These are phyloP conservation scores for Ctenodactylus gundi DNA, from an alignment of 2,113 vertebrate species.

Conservation along the genomic window DNA sequence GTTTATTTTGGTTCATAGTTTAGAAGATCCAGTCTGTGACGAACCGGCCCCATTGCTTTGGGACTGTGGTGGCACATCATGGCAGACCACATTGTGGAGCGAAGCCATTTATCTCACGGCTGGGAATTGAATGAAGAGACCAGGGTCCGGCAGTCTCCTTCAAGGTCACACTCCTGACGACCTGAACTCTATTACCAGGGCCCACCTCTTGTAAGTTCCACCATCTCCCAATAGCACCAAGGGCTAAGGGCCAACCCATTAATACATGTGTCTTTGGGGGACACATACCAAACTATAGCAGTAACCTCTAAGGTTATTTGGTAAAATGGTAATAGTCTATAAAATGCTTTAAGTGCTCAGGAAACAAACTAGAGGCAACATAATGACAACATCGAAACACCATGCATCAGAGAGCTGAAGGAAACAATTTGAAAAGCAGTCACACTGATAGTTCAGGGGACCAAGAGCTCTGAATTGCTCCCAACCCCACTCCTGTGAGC, in stretches of 20 bases:
- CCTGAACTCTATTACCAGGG: not conserved
- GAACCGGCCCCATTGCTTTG: not conserved
- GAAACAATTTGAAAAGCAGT: not conserved
- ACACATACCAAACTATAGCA: not conserved
- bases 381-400: not conserved
- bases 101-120: not conserved
- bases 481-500: not conserved
- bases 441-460: not conserved
- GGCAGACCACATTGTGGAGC: not conserved
- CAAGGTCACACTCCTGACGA: not conserved
- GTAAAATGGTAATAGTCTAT: not conserved
- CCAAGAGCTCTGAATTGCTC: not conserved
- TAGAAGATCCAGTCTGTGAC: not conserved
- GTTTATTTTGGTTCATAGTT: not conserved
- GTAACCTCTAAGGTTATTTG: not conserved
- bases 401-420: not conserved
- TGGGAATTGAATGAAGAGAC: not conserved
- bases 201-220: too few relatives aligned
- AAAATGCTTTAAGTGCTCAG: not conserved
- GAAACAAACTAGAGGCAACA: slow-evolving; percentile 19
- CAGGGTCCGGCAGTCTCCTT: not conserved
- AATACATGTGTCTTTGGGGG: not conserved
- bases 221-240: not conserved
- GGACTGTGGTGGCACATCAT: not conserved
- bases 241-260: not conserved